Conservation (phyloP, 1,140 invertebrate species). For the Drosophila subobscura region DNA sequence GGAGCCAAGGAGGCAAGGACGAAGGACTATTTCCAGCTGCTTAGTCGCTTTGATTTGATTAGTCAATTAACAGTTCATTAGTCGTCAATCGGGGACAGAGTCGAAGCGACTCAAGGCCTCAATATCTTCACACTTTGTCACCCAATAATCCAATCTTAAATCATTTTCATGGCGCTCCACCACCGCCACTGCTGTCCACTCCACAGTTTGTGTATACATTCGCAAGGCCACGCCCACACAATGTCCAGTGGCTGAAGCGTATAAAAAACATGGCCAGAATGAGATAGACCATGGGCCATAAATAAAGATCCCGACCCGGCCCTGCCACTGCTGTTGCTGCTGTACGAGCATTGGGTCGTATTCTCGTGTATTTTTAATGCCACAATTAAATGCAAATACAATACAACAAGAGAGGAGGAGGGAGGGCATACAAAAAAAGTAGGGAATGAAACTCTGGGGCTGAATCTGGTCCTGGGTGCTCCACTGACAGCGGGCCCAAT, state of each 20-base stretch:
- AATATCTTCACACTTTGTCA: slow-evolving; percentile 62
- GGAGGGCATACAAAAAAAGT: slow-evolving; percentile 20
- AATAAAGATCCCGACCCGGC: slow-evolving; percentile 51
- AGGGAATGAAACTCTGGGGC: slow-evolving; percentile 15
- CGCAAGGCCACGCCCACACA: slow-evolving; percentile 58
- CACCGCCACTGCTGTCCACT: no score
- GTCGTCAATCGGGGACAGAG: slow-evolving; percentile 29
- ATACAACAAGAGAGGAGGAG: slow-evolving; percentile 19
- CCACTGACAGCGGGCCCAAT: slow-evolving; percentile 46
- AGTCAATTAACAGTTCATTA: slow-evolving; percentile 61
- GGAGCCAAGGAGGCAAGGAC: no score
- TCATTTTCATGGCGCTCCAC: slow-evolving; percentile 32
- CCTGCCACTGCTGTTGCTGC: not conserved
- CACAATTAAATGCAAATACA: slow-evolving; percentile 79
- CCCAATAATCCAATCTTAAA: slow-evolving; percentile 55
- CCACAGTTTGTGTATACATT: slow-evolving; percentile 19
- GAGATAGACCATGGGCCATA: slow-evolving; percentile 52
- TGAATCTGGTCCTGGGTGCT: not conserved
- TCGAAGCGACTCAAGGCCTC: slow-evolving; percentile 18
- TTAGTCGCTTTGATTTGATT: slow-evolving; percentile 43
- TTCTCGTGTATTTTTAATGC: slow-evolving; percentile 75
- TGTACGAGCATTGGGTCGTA: slow-evolving; percentile 1
- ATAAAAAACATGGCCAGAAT: slow-evolving; percentile 31
- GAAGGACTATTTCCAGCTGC: slow-evolving; percentile 9
- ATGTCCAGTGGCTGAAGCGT: slow-evolving; percentile 51